Conservation (phyloP, 2,797 vertebrate species). For the Gallinago nigripennis region DNA sequence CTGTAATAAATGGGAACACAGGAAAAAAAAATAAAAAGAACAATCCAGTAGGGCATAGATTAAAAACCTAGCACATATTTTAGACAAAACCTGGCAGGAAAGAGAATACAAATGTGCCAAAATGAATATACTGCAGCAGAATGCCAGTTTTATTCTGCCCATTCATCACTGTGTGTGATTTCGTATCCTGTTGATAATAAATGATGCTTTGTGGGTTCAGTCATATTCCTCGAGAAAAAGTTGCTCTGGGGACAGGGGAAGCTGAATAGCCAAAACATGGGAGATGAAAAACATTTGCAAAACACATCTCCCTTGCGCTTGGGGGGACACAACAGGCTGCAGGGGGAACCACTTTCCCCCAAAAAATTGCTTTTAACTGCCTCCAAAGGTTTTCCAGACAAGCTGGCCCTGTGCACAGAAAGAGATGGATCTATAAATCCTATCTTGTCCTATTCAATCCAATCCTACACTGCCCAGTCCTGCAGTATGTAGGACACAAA, state of each 20-base stretch:
- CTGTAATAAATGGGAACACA: conserved; percentile 22
- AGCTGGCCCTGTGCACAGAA: not conserved
- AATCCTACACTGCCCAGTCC: not conserved
- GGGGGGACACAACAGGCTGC: not conserved
- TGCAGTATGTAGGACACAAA: not conserved
- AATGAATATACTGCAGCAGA: conserved; percentile 41
- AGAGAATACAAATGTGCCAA: conserved; percentile 14
- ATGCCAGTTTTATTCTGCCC: not conserved
- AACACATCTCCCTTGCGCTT: not conserved
- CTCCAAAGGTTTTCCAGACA: not conserved
- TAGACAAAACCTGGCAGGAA: conserved; percentile 16
- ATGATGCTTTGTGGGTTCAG: not conserved
- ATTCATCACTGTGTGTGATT: conserved; percentile 11
- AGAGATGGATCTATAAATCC: not conserved
- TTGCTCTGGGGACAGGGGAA: not conserved
- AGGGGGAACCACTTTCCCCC: not conserved
- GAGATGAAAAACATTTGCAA: not conserved
- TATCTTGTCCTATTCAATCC: not conserved
- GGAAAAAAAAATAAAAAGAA: conserved; percentile 2
- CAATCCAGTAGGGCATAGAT: not conserved
- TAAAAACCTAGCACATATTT: not conserved
- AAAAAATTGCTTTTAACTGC: not conserved
- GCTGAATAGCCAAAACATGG: not conserved
- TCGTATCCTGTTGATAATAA: not conserved
- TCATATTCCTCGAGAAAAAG: not conserved